Percentiles rank a stretch among this genome's conserved stretches.
These are phyloP conservation scores for Hemicrepidius hirtus DNA, from an alignment of 2,888 invertebrate genomes.

Conservation along the genomic window DNA sequence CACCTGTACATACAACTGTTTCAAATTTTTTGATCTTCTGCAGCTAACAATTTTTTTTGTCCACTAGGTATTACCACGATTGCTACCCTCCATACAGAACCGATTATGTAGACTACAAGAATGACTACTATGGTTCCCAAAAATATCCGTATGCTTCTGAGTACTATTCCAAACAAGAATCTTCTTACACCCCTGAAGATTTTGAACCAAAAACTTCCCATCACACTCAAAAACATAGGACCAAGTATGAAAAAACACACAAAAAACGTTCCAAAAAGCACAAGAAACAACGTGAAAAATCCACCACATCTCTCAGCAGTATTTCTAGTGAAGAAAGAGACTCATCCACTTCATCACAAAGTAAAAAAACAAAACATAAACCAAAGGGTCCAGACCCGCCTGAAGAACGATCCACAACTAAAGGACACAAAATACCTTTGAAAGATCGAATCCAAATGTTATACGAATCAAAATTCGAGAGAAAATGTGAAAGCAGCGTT, in stretches of 20 bases:
- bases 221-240: slow-evolving; percentile 4
- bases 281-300: slow-evolving; percentile 22
- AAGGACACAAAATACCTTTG: slow-evolving; percentile 18
- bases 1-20: too few relatives aligned
- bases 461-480: slow-evolving; percentile 17
- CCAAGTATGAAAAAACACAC: neutral
- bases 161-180: slow-evolving; percentile 10
- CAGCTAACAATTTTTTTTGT: neutral
- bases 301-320: slow-evolving; percentile 8
- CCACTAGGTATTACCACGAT: slow-evolving; percentile 5
- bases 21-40: too few relatives aligned
- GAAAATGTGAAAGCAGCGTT: neutral
- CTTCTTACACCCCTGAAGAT: neutral
- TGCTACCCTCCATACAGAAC: neutral
- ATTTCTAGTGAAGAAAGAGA: slow-evolving; percentile 18
- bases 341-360: neutral
- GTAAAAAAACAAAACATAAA: slow-evolving; percentile 7
- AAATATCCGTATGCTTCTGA: neutral
- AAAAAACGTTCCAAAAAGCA: slow-evolving; percentile 27
- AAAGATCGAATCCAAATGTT: slow-evolving; percentile 38
- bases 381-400: slow-evolving; percentile 9
- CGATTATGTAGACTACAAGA: slow-evolving; percentile 11
- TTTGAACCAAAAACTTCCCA: neutral
- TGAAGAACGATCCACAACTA: neutral
- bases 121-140: slow-evolving; percentile 8